These are phyloP conservation scores for Thinocorus orbignyianus DNA, from an alignment of 2,113 vertebrate genomes.

Conservation along the genomic window DNA sequence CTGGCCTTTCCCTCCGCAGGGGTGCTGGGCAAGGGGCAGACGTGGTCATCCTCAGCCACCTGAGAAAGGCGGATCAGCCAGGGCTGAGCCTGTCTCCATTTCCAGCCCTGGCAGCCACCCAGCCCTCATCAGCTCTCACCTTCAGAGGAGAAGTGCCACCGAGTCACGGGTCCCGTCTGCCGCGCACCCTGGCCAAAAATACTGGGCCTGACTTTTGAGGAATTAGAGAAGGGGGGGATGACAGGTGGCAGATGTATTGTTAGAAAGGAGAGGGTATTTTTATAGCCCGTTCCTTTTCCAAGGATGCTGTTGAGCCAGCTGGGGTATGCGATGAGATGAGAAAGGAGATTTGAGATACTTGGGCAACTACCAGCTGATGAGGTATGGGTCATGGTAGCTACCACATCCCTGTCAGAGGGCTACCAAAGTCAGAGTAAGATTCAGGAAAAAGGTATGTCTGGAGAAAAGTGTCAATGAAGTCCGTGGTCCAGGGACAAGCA, in stretches of 20 bases:
- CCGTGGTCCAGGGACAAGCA: background rate
- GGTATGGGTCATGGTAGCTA: background rate
- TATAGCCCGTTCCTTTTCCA: background rate
- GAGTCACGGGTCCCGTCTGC: background rate
- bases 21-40: background rate
- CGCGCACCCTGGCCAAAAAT: background rate
- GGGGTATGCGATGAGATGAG: background rate
- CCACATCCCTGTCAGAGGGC: background rate
- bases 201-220: background rate
- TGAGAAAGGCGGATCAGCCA: background rate
- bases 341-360: background rate
- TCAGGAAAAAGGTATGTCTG: background rate
- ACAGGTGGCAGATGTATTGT: background rate
- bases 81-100: background rate
- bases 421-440: background rate
- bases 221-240: conserved; percentile 13
- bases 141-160: background rate
- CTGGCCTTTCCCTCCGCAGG: background rate
- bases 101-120: background rate
- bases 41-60: background rate
- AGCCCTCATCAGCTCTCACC: conserved; percentile 20
- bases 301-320: background rate
- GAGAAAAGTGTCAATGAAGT: background rate
- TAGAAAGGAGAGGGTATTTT: background rate
- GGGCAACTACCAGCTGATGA: background rate